phyloP scores from a whole-genome alignment of 1,140 invertebrate species.

The Triops cancriformis region DNA sequence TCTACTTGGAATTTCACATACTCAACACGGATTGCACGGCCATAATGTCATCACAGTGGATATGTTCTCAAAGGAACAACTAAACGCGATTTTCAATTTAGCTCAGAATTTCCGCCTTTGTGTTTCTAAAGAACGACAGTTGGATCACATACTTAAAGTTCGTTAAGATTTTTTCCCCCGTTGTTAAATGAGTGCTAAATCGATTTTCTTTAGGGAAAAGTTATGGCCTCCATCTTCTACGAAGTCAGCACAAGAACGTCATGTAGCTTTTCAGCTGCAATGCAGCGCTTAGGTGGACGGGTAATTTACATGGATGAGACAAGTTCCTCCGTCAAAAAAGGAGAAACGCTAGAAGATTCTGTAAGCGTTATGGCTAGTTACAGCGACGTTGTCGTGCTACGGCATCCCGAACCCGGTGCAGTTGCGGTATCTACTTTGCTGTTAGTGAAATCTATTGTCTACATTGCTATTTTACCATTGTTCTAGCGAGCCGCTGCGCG shows the following conservation, averaged over 20 bases:
- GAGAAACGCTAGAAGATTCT: conserved; percentile 87
- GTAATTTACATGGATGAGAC: conserved; percentile 82
- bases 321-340: conserved; percentile 90
- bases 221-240: conserved; percentile 94
- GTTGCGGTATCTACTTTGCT: conserved; percentile 55
- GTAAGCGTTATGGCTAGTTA: conserved; percentile 76
- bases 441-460: conserved; percentile 17
- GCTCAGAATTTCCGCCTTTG: conserved; percentile 76
- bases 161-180: background rate
- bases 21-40: conserved; percentile 52
- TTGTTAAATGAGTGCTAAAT: background rate
- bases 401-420: conserved; percentile 89
- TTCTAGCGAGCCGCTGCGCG: conserved; percentile 65
- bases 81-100: conserved; percentile 89
- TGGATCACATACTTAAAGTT: conserved; percentile 78
- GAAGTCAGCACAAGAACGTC: conserved; percentile 93
- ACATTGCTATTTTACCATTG: conserved; percentile 17
- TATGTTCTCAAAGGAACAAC: conserved; percentile 77
- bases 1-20: background rate
- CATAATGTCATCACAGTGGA: conserved; percentile 77
- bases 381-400: conserved; percentile 82
- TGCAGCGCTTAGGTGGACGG: conserved; percentile 86
- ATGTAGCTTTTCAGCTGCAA: conserved; percentile 91
- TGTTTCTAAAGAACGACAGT: conserved; percentile 67
- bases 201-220: conserved; percentile 59